These are phyloP conservation scores for Platysteira castanea DNA, from an alignment of 2,113 vertebrate genomes.

Conservation along the genomic window DNA sequence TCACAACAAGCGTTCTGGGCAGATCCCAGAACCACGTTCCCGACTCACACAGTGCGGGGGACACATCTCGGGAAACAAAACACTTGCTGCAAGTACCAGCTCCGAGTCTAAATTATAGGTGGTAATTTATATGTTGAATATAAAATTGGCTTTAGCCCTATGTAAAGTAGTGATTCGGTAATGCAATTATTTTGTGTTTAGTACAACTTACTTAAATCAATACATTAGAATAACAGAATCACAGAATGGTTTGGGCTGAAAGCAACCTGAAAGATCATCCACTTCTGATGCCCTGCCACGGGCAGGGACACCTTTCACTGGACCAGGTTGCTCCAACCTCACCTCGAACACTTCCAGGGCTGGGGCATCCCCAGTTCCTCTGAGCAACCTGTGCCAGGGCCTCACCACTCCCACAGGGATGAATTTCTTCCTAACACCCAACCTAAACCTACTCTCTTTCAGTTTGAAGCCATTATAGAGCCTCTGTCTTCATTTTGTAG, in stretches of 20 bases:
- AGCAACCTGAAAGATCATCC: neutral
- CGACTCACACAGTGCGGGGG: fast-evolving
- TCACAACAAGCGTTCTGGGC: neutral
- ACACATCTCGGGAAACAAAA: neutral
- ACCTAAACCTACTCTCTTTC: neutral
- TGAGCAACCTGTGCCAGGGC: neutral
- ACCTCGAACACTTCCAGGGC: neutral
- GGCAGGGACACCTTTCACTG: neutral
- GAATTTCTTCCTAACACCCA: neutral
- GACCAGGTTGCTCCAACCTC: neutral
- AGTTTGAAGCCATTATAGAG: neutral
- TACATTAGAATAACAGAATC: neutral
- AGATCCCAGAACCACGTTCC: fast-evolving
- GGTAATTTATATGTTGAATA: neutral
- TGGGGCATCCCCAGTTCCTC: neutral
- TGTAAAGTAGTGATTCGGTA: neutral
- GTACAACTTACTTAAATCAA: neutral
- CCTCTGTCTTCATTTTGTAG: neutral
- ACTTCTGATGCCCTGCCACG: neutral
- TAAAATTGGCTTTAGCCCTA: neutral
- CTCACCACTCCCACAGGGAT: neutral
- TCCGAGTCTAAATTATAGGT: neutral
- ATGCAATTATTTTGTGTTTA: neutral
- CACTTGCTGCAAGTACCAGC: neutral
- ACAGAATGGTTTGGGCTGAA: neutral